phyloP scores from a whole-genome alignment of 2,113 vertebrate genomes.

The Sturnira hondurensis region DNA sequence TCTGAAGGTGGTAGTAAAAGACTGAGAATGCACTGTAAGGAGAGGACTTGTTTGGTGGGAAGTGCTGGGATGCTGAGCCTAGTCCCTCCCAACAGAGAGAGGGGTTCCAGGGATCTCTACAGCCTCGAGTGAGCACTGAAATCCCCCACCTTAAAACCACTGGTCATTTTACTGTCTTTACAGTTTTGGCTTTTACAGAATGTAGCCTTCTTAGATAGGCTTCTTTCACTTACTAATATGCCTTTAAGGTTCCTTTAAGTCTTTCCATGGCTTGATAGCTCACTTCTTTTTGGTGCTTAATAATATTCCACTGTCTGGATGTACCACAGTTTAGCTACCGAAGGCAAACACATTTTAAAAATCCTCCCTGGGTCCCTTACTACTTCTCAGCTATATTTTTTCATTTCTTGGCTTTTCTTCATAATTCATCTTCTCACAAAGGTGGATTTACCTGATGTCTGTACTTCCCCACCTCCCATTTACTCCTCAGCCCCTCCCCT shows the following conservation, averaged over 20 bases:
- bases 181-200: not conserved
- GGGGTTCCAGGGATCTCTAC: not conserved
- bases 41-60: not conserved
- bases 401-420: not conserved
- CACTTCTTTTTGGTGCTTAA: not conserved
- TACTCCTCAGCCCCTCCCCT: not conserved
- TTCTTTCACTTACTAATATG: not conserved
- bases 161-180: not conserved
- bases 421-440: not conserved
- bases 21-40: not conserved
- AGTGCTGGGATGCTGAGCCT: not conserved
- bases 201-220: not conserved
- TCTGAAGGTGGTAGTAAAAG: not conserved
- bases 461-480: not conserved
- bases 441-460: not conserved
- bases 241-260: not conserved
- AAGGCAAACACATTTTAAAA: not conserved
- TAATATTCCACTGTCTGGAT: not conserved
- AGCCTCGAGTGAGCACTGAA: not conserved
- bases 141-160: not conserved
- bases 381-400: not conserved
- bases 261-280: not conserved
- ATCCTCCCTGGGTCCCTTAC: not conserved
- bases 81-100: not conserved
- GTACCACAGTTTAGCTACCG: not conserved